Base-by-base conservation (phyloP, 2,888 invertebrate species). In the Hydrotaea cyrtoneurina region DNA sequence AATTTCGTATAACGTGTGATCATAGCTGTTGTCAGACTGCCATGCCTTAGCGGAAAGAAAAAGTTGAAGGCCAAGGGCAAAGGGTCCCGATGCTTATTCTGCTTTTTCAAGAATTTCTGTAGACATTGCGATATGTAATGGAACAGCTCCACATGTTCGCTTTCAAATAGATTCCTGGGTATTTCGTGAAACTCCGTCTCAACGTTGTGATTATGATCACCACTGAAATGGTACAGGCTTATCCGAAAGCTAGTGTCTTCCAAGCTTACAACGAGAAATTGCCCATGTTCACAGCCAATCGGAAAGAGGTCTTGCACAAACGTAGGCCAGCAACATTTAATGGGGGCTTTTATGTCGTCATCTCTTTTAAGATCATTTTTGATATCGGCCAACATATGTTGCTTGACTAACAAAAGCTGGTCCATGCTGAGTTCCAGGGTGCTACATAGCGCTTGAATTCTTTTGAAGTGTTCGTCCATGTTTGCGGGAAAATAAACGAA, bases 1-100 rank as follows among this genome's bases (percentile, higher is more conserved):
- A 96, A 96, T 93, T 97, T 97, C 0, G 96, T 96, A 96, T 96
- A 97, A 15, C 95, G 95, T 19, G 95, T 94, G 86, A 97, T 93
- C 87, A 95, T 93, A 17, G 96, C 96, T 8, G 94, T 94, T 83
- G 95, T 94, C 84, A 97, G 93, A 53, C 95, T 95, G 88, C 95
- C 94, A 89, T 96, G 96, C 86, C 93, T 93, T 94, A 96, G 96
- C 3, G 97, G 96, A 91, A 97, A 97, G 36, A 96, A 96, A 92
- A 97, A 97, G 2, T 96, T 96, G 92, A 97, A 96, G 3, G 96
- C 96, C 86, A 96, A 91, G 1, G 95, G 95, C 86, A 96, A 83
- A 0, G 78, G 69, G 0, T 78, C 55, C 0, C 86, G 80, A 5
- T 86, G 64, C 8, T 87, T 73, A 0, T 79, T 57, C 87, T 95